A percentile compares a stretch with the other conserved stretches of the same genome.
Evolutionary conservation across 2,113 vertebrate species (phyloP).

Genomic region (Conger conger): DNA sequence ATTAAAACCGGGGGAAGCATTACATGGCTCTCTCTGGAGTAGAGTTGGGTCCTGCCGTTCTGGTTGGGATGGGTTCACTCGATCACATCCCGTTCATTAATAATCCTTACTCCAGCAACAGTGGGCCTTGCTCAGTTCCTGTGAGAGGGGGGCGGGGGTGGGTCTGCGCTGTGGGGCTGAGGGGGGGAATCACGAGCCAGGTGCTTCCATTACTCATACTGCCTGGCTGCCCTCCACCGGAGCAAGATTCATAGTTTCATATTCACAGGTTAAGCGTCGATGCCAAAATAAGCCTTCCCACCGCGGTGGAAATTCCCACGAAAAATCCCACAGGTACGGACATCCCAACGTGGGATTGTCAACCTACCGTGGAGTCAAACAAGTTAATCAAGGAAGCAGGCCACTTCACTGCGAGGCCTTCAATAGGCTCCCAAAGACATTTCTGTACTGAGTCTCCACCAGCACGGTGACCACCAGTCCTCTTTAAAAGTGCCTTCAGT

Average conservation of each 20-base stretch:
- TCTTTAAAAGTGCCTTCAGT: background rate
- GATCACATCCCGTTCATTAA: slow-evolving; percentile 9
- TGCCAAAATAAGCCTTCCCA: background rate
- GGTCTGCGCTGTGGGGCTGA: background rate
- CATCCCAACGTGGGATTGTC: background rate
- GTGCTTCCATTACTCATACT: slow-evolving; percentile 5
- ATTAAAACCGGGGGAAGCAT: slow-evolving; percentile 19
- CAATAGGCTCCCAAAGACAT: background rate
- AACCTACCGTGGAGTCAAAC: background rate
- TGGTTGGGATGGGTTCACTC: background rate
- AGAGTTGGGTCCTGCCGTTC: slow-evolving; percentile 9
- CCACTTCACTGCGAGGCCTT: background rate
- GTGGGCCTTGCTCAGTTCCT: background rate
- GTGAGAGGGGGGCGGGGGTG: background rate
- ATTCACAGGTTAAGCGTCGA: background rate
- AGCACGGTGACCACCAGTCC: background rate
- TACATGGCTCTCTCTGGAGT: slow-evolving; percentile 3
- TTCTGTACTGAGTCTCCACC: background rate
- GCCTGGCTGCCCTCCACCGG: background rate
- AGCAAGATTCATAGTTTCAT: background rate
- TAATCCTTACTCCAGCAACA: background rate
- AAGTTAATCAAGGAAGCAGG: background rate
- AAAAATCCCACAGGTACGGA: background rate
- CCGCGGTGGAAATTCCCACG: background rate
- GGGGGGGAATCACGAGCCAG: slow-evolving; percentile 8